A percentile compares a stretch with the other conserved stretches of the same genome.
These are phyloP conservation scores for Helostoma temminkii DNA, from an alignment of 2,797 vertebrate species.

Conservation along the genomic window DNA sequence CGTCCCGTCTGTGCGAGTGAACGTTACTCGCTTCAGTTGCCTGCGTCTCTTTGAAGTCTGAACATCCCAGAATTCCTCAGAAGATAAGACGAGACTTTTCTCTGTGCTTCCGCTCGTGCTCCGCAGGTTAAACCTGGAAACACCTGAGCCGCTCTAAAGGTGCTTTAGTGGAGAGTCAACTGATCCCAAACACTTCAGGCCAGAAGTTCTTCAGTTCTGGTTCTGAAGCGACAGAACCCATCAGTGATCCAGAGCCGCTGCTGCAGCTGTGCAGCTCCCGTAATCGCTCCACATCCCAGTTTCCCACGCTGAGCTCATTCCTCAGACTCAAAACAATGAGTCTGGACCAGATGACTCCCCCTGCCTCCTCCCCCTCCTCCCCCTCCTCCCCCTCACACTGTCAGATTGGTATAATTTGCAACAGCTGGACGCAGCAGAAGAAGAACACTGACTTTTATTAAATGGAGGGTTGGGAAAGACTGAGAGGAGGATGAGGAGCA, in stretches of 20 bases:
- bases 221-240: neutral
- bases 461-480: conserved; percentile 45
- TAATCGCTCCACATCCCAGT: conserved; percentile 42
- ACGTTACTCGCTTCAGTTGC: conserved; percentile 46
- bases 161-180: no score
- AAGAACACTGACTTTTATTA: conserved; percentile 24
- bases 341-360: conserved; percentile 54
- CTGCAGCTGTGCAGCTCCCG: conserved; percentile 62
- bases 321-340: conserved; percentile 72
- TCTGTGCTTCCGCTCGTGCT: neutral
- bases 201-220: neutral
- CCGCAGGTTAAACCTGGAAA: neutral
- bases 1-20: conserved; percentile 11
- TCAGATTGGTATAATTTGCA: conserved; percentile 77
- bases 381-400: conserved; percentile 23
- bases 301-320: conserved; percentile 83
- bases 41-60: conserved; percentile 65
- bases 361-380: conserved; percentile 7
- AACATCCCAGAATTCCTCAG: conserved; percentile 11
- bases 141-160: neutral
- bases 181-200: neutral
- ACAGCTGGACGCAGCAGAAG: conserved; percentile 74
- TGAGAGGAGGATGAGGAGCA: conserved; percentile 21
- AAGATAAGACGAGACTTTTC: neutral
- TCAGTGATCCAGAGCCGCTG: neutral